Percentiles rank a stretch among this genome's conserved stretches.
phyloP scores from a whole-genome alignment of 2,888 invertebrate genomes.

The Uropetala carovei region DNA sequence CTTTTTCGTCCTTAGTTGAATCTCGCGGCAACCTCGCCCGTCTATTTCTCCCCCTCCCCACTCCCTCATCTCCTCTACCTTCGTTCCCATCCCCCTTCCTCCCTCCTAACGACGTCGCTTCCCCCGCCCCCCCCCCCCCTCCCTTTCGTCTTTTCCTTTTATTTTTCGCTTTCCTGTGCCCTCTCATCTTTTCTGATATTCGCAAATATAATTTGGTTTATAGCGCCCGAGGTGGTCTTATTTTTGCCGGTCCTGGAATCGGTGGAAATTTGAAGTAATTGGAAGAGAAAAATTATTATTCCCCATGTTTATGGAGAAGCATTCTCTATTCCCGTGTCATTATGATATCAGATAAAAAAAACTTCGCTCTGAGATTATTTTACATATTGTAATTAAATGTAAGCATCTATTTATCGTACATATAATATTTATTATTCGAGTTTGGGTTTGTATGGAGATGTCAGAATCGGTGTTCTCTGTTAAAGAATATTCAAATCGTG shows the following conservation, averaged over 20 bases:
- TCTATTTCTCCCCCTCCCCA: neutral
- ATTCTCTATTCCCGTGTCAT: too few species aligned
- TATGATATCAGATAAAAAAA: too few species aligned
- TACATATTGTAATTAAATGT: too few species aligned
- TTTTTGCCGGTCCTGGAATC: neutral
- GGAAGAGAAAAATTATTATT: neutral
- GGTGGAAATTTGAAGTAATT: conserved; percentile 5
- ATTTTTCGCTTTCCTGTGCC: neutral
- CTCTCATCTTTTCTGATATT: conserved; percentile 21
- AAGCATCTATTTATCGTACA: too few species aligned
- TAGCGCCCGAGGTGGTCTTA: conserved; percentile 20
- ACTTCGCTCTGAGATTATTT: too few species aligned
- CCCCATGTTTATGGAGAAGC: neutral
- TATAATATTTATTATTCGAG: too few species aligned
- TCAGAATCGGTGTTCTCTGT: too few species aligned
- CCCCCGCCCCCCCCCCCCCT: neutral
- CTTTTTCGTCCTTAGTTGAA: neutral
- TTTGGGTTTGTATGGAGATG: too few species aligned
- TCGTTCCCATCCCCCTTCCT: neutral
- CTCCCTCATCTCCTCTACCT: neutral
- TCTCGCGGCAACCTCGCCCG: neutral
- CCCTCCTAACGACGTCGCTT: neutral
- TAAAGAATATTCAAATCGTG: too few species aligned
- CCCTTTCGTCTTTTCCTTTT: neutral
- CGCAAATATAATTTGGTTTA: neutral